These are phyloP conservation scores for Liasis olivaceus DNA, from an alignment of 2,797 vertebrate species.

Conservation along the genomic window DNA sequence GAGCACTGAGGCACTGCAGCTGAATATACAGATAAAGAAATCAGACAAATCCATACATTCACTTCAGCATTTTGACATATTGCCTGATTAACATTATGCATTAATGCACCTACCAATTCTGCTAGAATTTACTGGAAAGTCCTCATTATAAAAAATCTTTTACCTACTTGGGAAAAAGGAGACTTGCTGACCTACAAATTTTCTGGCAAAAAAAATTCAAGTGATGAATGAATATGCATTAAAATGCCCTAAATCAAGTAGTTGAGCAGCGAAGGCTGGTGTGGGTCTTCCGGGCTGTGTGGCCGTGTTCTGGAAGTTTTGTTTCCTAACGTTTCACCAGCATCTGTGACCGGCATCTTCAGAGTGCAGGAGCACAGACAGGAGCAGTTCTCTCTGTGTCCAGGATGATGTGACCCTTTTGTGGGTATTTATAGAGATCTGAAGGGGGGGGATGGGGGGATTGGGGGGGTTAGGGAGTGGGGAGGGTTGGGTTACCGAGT, in stretches of 20 bases:
- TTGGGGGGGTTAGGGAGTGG: too few relatives aligned
- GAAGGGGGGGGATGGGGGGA: too few relatives aligned
- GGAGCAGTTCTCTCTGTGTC: too few relatives aligned
- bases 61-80: not conserved
- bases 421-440: too few relatives aligned
- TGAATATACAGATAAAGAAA: conserved; percentile 56
- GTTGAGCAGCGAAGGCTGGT: not conserved
- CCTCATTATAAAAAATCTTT: not conserved
- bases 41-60: not conserved
- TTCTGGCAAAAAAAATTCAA: not conserved
- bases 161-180: not conserved
- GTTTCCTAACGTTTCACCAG: too few relatives aligned
- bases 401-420: too few relatives aligned
- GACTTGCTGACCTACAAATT: not conserved
- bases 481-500: too few relatives aligned
- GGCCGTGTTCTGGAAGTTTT: too few relatives aligned
- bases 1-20: conserved; percentile 78
- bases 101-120: not conserved
- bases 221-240: not conserved
- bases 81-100: not conserved
- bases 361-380: too few relatives aligned
- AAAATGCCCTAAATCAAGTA: not conserved
- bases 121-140: not conserved
- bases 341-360: too few relatives aligned
- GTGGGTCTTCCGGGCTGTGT: too few relatives aligned